Conservation (phyloP, 92 coral and sea anemone genomes). For the Umimayanthus kanabou region DNA sequence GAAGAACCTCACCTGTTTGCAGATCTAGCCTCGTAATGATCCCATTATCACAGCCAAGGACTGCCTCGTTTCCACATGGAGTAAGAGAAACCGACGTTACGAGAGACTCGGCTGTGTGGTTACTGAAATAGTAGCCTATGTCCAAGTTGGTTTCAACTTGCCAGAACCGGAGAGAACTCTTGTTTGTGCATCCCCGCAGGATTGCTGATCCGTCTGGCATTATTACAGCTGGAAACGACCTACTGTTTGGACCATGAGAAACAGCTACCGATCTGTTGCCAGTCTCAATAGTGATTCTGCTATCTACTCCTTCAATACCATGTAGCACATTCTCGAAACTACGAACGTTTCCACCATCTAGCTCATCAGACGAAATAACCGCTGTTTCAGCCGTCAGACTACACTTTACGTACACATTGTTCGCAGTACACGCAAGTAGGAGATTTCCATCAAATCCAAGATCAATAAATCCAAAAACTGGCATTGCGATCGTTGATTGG, state of each 20-base stretch:
- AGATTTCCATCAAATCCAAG: conserved; percentile 20
- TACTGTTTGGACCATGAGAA: conserved; percentile 47
- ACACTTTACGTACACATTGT: conserved; percentile 32
- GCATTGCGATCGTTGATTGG: conserved; percentile 36
- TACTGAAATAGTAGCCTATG: conserved; percentile 33
- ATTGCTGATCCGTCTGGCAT: conserved; percentile 43
- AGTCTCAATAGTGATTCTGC: neutral
- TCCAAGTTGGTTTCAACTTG: conserved; percentile 55
- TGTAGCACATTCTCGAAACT: no score
- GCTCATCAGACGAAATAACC: neutral
- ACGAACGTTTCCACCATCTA: neutral
- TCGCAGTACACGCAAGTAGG: conserved; percentile 48
- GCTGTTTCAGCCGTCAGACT: neutral
- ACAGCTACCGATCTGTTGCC: neutral
- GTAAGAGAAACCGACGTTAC: conserved; percentile 48
- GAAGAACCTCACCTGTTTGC: conserved; percentile 47
- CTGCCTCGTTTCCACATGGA: conserved; percentile 35
- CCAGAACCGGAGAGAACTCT: conserved; percentile 28
- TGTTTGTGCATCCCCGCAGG: conserved; percentile 41
- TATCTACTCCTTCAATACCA: neutral
- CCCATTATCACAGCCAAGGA: conserved; percentile 57
- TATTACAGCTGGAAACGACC: conserved; percentile 48
- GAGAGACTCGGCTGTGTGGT: conserved; percentile 38
- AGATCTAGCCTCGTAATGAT: conserved; percentile 50
- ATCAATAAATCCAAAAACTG: conserved; percentile 50